Evolutionary conservation across 2,113 vertebrate genomes (phyloP), one percentile per base, ranked within the genome.

Genomic region (cattle (Bos taurus)): DNA sequence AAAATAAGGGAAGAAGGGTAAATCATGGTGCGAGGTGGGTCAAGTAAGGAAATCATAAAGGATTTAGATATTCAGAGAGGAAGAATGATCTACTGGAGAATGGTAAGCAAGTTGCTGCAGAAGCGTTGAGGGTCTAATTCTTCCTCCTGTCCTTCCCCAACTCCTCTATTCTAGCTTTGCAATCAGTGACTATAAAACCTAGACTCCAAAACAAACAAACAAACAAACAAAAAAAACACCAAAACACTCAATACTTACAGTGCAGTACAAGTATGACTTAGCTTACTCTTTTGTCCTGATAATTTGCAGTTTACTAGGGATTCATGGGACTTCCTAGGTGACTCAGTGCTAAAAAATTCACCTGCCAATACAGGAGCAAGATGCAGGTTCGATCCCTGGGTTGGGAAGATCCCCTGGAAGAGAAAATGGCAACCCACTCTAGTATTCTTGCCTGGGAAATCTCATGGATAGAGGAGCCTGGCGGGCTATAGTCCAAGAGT

Each of bases 301-400:
- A 21, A 28, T 74, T 48, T 82, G 21, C 48, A 14, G 81, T 74
- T 95, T 33, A 46, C 60, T 46, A 19, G 33, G 50, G 9, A 1
- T 33, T 86, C 36, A 74, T 74, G 71, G 5, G 19, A 43, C 6
- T 74, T 74, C 71, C 5, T 11, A 43, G 36, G 36, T 74, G 71
- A 23, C 33, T 74, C 71, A 14, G 36, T 25, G 21, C 19, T 74
- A 43, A 74, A 74, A 5, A 74, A 25, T 13, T 25, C 71, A 74
- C 21, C 21, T 74, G 36, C 71, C 21, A 43, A 14, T 43, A 43
- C 36, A 74, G 11, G 5, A 74, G 71, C 21, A 25, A 43, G 71
- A 43, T 23, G 1, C 0, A 1, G 21, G 36, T 43, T 74, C 0
- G 0, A 74, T 74, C 36, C 71, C 3, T 74, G 71, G 21, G 21